Evolutionary conservation across 2,113 vertebrate genomes (phyloP).

Genomic region (Strix aluco): DNA sequence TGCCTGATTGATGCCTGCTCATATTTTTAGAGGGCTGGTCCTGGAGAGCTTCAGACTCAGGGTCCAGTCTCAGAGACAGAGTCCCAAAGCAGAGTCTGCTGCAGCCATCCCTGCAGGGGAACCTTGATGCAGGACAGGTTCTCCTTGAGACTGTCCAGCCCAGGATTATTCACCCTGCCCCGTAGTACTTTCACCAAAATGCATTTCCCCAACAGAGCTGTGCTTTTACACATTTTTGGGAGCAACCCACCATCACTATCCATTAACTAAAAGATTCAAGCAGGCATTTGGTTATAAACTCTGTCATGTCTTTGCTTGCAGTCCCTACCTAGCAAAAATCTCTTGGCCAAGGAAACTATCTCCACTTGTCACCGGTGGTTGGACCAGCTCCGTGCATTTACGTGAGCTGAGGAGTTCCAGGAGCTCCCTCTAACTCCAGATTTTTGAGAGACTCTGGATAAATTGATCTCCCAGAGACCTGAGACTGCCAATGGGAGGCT

Average conservation of each 20-base stretch:
- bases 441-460: background rate
- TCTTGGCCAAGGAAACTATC: background rate
- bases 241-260: background rate
- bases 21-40: background rate
- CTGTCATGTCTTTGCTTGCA: background rate
- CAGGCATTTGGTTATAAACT: background rate
- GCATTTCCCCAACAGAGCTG: background rate
- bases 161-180: background rate
- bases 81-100: background rate
- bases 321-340: background rate
- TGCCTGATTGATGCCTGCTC: background rate
- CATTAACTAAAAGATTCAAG: background rate
- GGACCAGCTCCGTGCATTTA: background rate
- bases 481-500: background rate
- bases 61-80: background rate
- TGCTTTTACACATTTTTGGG: background rate
- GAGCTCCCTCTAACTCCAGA: background rate
- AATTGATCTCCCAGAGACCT: background rate
- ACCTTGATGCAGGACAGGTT: background rate
- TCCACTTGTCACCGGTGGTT: background rate
- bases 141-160: background rate
- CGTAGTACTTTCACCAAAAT: background rate
- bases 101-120: background rate
- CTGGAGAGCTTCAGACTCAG: background rate
- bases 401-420: background rate